Conservation (phyloP, 1,140 invertebrate species). For the Pseudomyrmex dendroicus region DNA sequence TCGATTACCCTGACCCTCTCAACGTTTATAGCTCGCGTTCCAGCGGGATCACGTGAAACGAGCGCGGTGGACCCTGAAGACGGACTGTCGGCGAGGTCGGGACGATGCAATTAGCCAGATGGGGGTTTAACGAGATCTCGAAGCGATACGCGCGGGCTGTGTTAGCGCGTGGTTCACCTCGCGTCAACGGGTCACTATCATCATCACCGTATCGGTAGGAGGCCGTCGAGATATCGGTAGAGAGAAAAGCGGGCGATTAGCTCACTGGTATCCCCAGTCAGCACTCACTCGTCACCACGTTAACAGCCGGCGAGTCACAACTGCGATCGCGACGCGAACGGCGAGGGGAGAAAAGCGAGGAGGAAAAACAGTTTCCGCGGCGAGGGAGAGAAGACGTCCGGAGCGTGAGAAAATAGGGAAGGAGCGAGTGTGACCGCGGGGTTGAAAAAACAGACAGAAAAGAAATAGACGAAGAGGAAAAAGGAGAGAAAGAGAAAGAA, state of each 20-base stretch:
- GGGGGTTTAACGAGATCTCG: too few species aligned
- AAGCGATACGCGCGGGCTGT: background rate
- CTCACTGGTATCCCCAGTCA: constrained; percentile 13
- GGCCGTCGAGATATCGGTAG: constrained; percentile 17
- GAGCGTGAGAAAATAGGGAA: background rate
- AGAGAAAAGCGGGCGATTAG: background rate
- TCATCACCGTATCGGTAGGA: constrained; percentile 23
- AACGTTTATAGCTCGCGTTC: constrained; percentile 28
- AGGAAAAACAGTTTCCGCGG: background rate
- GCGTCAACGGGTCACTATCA: constrained; percentile 38
- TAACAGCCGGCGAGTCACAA: constrained; percentile 20
- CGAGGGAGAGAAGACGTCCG: constrained; percentile 5
- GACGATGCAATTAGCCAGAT: background rate
- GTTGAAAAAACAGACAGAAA: background rate
- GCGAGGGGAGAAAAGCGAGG: background rate
- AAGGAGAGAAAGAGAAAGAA: background rate
- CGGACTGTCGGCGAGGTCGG: background rate
- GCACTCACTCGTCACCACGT: constrained; percentile 42
- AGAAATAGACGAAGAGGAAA: background rate
- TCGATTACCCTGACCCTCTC: constrained; percentile 70
- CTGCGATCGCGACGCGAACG: background rate
- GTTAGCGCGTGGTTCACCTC: constrained; percentile 4
- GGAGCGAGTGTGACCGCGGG: background rate
- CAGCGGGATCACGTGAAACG: constrained; percentile 27
- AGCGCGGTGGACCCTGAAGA: background rate